A percentile compares a stretch with the other conserved stretches of the same genome.
Evolutionary conservation across 2,113 vertebrate genomes (phyloP).

Genomic region (Picathartes gymnocephalus): DNA sequence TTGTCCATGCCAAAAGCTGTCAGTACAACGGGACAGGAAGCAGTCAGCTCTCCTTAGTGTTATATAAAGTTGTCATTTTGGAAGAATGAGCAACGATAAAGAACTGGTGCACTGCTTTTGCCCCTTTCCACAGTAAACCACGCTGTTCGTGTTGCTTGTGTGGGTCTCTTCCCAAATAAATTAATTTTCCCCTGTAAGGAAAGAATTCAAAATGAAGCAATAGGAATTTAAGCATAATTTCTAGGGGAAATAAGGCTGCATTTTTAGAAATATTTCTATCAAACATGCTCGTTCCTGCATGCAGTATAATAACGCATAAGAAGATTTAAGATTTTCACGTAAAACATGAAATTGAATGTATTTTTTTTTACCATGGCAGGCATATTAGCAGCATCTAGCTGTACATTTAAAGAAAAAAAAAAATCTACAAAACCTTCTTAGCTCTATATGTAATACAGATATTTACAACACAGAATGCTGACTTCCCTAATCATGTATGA

Average conservation of each 20-base stretch:
- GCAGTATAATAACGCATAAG: not conserved
- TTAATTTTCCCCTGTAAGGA: not conserved
- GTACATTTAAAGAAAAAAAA: not conserved
- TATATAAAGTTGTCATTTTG: constrained; percentile 56
- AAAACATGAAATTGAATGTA: not conserved
- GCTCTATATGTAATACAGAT: not conserved
- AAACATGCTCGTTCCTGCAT: not conserved
- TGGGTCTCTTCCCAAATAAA: constrained; percentile 10
- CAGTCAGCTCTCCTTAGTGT: not conserved
- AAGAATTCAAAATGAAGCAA: constrained; percentile 18
- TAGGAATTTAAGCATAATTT: not conserved
- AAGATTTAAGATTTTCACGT: not conserved
- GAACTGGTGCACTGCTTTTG: not conserved
- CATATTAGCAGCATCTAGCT: not conserved
- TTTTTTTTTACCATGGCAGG: not conserved
- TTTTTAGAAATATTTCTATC: not conserved
- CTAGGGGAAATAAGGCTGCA: not conserved
- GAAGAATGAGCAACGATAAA: constrained; percentile 43
- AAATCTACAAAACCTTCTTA: not conserved
- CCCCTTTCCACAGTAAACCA: constrained; percentile 47
- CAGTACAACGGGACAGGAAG: not conserved
- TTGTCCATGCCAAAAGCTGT: constrained; percentile 33
- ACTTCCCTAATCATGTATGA: not conserved
- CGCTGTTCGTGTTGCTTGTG: not conserved
- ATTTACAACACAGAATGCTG: not conserved